These are phyloP conservation scores for Gryon sp. DNA, from an alignment of 1,140 invertebrate species.

Conservation along the genomic window DNA sequence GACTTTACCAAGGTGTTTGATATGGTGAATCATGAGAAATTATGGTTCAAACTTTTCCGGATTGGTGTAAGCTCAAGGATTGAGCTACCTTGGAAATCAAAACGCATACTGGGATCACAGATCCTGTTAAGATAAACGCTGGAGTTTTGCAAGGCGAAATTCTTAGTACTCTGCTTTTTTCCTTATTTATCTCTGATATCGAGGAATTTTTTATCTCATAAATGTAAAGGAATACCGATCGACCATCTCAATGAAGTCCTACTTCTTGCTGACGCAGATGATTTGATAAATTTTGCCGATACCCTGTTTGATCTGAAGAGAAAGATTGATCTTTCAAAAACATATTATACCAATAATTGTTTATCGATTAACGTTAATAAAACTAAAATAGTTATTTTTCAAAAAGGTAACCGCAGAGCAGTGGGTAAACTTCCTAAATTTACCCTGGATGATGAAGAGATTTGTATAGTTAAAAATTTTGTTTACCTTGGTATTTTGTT, in stretches of 20 bases:
- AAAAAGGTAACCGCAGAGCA: background rate
- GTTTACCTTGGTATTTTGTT: too few species aligned
- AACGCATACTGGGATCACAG: background rate
- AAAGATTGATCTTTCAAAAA: background rate
- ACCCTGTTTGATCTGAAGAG: background rate
- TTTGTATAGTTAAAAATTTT: too few species aligned
- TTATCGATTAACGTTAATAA: background rate
- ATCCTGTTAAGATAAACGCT: background rate
- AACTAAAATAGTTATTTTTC: slow-evolving; percentile 1
- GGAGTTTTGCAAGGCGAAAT: slow-evolving; percentile 1
- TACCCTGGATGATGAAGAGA: background rate
- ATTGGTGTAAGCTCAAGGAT: background rate
- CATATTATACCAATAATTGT: background rate
- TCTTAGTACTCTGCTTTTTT: background rate
- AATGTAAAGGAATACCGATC: background rate
- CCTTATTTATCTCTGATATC: background rate
- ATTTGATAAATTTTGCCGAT: too few species aligned
- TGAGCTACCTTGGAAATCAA: background rate
- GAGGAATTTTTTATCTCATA: background rate
- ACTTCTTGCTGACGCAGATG: too few species aligned
- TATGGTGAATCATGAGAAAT: background rate
- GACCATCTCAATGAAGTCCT: background rate
- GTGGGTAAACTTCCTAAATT: background rate
- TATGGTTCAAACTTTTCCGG: background rate
- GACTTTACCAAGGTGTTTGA: slow-evolving; percentile 4